These are phyloP conservation scores for Brevimyrus niger DNA, from an alignment of 2,113 vertebrate genomes.

Conservation along the genomic window DNA sequence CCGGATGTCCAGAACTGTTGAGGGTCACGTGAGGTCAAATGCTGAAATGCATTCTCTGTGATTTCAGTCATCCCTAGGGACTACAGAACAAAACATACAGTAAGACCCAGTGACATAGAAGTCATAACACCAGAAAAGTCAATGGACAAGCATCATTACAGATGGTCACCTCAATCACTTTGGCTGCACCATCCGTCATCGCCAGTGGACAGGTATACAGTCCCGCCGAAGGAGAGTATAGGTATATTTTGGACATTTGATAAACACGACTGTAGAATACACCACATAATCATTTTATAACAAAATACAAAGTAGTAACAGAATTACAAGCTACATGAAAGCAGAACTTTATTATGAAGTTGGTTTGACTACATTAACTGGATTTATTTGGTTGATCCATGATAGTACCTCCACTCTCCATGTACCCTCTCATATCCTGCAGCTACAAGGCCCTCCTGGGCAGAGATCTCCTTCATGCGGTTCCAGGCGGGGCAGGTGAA, in stretches of 20 bases:
- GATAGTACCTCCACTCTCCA: conserved; percentile 61
- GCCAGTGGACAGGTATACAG: conserved; percentile 71
- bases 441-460: conserved; percentile 64
- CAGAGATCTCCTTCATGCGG: conserved; percentile 64
- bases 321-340: not conserved
- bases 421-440: conserved; percentile 65
- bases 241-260: conserved; percentile 75
- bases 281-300: not conserved
- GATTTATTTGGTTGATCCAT: not conserved
- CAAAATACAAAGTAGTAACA: not conserved
- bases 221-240: conserved; percentile 65
- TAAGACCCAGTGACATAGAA: not conserved
- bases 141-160: not conserved
- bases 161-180: conserved; percentile 72
- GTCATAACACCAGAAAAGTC: not conserved
- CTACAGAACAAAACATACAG: not conserved
- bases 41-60: conserved; percentile 45
- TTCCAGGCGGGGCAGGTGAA: conserved; percentile 64
- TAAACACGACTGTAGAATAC: conserved; percentile 63
- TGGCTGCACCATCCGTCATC: conserved; percentile 82
- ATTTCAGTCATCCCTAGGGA: conserved; percentile 7
- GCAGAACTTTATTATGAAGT: not conserved
- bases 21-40: conserved; percentile 64
- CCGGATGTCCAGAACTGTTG: conserved; percentile 77
- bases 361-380: not conserved